Percentiles rank a stretch among this genome's conserved stretches.
Conservation (phyloP, 30 jellyfish, hydroid and myxozoan species). For the Hydractinia echinata region DNA sequence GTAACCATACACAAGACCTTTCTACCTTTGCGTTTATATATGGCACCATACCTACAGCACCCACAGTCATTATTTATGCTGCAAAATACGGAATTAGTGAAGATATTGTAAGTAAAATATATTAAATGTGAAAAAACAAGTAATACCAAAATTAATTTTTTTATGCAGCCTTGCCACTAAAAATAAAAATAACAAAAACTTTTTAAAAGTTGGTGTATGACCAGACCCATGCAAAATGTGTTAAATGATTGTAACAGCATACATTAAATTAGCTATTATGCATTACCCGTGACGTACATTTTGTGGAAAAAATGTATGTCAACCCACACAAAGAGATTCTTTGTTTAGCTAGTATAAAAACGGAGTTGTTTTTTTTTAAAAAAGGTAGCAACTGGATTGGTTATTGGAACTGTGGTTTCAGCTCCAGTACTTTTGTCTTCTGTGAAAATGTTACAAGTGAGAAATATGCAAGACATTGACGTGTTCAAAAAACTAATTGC, state of each 20-base stretch:
- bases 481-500: conserved; percentile 32
- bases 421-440: conserved; percentile 87
- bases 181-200: too few relatives aligned
- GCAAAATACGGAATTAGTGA: conserved; percentile 51
- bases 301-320: too few relatives aligned
- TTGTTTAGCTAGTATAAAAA: too few relatives aligned
- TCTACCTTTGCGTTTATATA: conserved; percentile 64
- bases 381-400: conserved; percentile 83
- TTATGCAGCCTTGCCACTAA: too few relatives aligned
- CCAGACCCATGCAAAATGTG: too few relatives aligned
- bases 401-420: conserved; percentile 76
- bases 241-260: too few relatives aligned
- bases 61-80: conserved; percentile 76
- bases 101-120: conserved; percentile 44
- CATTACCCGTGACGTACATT: too few relatives aligned
- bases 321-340: not conserved
- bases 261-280: too few relatives aligned
- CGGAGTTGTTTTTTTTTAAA: not conserved
- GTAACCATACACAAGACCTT: not conserved
- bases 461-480: conserved; percentile 25
- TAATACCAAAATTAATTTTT: not conserved
- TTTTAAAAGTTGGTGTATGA: too few relatives aligned
- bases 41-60: conserved; percentile 93
- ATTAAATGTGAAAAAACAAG: not conserved
- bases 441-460: conserved; percentile 57